Conservation (phyloP, 1,140 invertebrate genomes). For the Atta cephalotes region DNA sequence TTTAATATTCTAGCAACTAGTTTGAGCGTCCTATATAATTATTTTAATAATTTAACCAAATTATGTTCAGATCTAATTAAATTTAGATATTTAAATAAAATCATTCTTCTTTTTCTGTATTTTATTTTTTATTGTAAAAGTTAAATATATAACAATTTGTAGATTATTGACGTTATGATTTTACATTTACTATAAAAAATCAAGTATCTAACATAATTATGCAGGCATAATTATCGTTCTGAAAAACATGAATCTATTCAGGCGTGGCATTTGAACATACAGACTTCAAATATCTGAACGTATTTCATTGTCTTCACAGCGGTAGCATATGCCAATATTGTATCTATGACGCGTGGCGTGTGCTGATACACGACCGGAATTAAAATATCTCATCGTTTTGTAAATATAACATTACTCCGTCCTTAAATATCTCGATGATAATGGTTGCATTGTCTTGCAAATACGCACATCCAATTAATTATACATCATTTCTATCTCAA, state of each 20-base stretch:
- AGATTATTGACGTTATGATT: not conserved
- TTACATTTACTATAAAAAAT: not conserved
- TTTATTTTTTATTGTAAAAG: too few species aligned
- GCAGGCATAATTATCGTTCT: not conserved
- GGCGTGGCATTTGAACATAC: not conserved
- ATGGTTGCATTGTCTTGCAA: not conserved
- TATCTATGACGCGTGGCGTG: not conserved
- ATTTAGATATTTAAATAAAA: too few species aligned
- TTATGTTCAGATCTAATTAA: too few species aligned
- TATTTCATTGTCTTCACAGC: not conserved
- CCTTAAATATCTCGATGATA: constrained; percentile 5
- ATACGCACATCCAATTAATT: not conserved
- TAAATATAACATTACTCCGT: not conserved
- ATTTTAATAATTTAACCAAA: too few species aligned
- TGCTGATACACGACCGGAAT: constrained; percentile 2
- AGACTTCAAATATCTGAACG: not conserved
- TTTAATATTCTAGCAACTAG: too few species aligned
- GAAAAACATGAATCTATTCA: not conserved
- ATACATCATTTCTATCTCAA: not conserved
- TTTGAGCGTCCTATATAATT: too few species aligned
- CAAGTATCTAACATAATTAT: not conserved
- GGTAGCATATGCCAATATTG: not conserved
- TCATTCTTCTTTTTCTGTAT: too few species aligned
- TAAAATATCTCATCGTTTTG: constrained; percentile 20
- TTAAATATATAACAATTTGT: too few species aligned